These are phyloP conservation scores for Phalacrocorax pelagicus DNA, from an alignment of 2,113 vertebrate species.

Conservation along the genomic window DNA sequence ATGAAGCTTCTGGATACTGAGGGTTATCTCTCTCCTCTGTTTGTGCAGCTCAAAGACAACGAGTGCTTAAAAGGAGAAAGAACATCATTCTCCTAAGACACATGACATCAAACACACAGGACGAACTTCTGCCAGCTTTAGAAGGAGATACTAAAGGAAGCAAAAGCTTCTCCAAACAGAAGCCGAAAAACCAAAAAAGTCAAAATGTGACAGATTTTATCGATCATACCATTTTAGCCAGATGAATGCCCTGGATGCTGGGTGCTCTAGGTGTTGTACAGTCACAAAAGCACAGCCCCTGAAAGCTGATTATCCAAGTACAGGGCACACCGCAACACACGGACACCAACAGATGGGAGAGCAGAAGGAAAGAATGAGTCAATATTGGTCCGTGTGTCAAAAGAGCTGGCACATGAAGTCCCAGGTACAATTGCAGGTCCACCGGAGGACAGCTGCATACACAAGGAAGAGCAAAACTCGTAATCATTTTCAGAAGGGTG, in stretches of 20 bases:
- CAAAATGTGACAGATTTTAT: not conserved
- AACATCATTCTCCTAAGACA: not conserved
- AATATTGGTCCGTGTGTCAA: not conserved
- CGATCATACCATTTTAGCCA: not conserved
- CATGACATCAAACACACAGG: not conserved
- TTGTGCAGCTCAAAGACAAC: not conserved
- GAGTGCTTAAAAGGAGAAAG: not conserved
- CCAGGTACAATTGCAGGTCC: not conserved
- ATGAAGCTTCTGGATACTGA: not conserved
- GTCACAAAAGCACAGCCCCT: not conserved
- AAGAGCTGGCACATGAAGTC: constrained; percentile 9
- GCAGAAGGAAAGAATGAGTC: constrained; percentile 47
- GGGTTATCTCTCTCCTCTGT: not conserved
- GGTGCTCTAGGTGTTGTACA: not conserved
- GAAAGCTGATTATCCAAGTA: not conserved
- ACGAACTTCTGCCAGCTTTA: not conserved
- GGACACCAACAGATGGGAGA: constrained; percentile 14
- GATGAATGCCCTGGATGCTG: not conserved
- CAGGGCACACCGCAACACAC: not conserved
- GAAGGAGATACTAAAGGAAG: not conserved
- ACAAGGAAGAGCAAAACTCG: not conserved
- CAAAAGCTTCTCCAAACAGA: not conserved
- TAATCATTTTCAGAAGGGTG: not conserved
- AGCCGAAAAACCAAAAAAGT: not conserved
- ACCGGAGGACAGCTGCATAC: not conserved